Conservation (phyloP, 2,888 invertebrate genomes). For the Hypsopygia costalis region DNA sequence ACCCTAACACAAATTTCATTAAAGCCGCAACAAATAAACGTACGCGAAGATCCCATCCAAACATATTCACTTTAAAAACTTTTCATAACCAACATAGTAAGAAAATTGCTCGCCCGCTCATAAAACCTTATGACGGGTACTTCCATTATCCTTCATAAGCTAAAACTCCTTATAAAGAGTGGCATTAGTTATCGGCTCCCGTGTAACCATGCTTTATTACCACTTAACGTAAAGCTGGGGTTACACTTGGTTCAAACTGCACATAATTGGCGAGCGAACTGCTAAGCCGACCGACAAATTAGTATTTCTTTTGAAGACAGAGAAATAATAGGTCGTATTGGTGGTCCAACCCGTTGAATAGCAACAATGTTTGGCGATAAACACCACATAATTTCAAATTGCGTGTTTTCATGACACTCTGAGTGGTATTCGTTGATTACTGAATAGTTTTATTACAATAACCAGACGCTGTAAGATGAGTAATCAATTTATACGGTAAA, state of each 20-base stretch:
- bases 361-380: too few relatives aligned
- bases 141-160: constrained; percentile 68
- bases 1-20: constrained; percentile 17
- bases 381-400: too few relatives aligned
- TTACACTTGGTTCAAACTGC: constrained; percentile 21
- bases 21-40: constrained; percentile 18
- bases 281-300: constrained; percentile 26
- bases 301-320: background rate
- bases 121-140: constrained; percentile 57
- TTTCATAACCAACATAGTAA: constrained; percentile 54
- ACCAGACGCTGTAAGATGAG: too few relatives aligned
- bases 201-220: constrained; percentile 50
- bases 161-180: constrained; percentile 48
- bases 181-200: constrained; percentile 50
- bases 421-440: too few relatives aligned
- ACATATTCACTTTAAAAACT: constrained; percentile 27
- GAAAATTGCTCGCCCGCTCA: constrained; percentile 43
- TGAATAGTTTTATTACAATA: too few relatives aligned
- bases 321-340: too few relatives aligned
- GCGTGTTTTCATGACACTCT: too few relatives aligned
- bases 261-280: constrained; percentile 36
- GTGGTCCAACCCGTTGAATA: too few relatives aligned
- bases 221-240: constrained; percentile 42
- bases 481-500: too few relatives aligned
- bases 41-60: constrained; percentile 9